Evolutionary conservation across 2,113 vertebrate genomes (phyloP).

Genomic region (Halichoeres trimaculatus): DNA sequence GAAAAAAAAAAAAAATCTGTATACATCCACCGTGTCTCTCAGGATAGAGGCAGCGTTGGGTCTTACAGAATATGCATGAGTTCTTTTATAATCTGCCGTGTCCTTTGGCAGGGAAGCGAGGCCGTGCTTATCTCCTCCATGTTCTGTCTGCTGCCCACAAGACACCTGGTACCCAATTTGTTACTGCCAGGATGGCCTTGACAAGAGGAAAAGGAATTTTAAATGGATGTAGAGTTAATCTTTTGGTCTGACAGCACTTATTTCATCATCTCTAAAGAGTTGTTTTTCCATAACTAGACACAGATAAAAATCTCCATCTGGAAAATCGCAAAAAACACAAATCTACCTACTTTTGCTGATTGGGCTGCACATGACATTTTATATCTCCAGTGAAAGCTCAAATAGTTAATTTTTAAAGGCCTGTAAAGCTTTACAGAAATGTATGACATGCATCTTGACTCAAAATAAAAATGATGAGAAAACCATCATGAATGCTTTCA

Average conservation of each 20-base stretch:
- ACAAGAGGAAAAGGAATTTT: conserved; percentile 46
- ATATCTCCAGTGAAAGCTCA: conserved; percentile 22
- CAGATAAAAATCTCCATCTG: conserved; percentile 23
- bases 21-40: conserved; percentile 30
- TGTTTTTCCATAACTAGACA: conserved; percentile 31
- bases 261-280: conserved; percentile 22
- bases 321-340: conserved; percentile 41
- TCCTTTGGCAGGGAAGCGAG: conserved; percentile 62
- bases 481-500: background rate
- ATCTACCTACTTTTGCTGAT: conserved; percentile 6
- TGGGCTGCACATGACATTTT: conserved; percentile 15
- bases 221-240: conserved; percentile 52
- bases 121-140: conserved; percentile 56
- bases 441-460: conserved; percentile 32
- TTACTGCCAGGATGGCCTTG: conserved; percentile 52
- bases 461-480: background rate
- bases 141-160: conserved; percentile 55
- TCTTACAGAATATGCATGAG: conserved; percentile 57
- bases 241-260: conserved; percentile 29
- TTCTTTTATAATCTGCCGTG: conserved; percentile 59
- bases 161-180: conserved; percentile 70
- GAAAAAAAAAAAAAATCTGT: background rate
- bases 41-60: conserved; percentile 28
- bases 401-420: conserved; percentile 39
- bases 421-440: conserved; percentile 17